Percentiles rank a stretch among this genome's conserved stretches.
Evolutionary conservation across 2,888 invertebrate genomes (phyloP).

Genomic region (Keiferia lycopersicella): DNA sequence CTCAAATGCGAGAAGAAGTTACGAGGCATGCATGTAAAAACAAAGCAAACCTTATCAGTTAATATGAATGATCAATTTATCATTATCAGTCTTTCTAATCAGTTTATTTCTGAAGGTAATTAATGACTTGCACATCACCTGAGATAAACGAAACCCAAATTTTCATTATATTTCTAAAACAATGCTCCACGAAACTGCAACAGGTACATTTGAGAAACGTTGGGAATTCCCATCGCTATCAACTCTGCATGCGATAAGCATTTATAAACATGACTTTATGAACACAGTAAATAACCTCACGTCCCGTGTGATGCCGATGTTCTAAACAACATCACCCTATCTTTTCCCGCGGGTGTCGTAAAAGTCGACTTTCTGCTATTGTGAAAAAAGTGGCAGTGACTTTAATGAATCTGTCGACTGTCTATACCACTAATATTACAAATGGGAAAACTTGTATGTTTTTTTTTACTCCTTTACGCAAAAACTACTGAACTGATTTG

Average conservation of each 20-base stretch:
- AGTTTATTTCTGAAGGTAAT: not conserved
- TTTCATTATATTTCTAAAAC: conserved; percentile 18
- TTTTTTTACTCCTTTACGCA: too few relatives aligned
- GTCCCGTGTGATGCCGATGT: conserved; percentile 81
- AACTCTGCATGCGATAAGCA: conserved; percentile 16
- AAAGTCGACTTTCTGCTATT: conserved; percentile 45
- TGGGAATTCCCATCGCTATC: conserved; percentile 21
- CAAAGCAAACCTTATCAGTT: not conserved
- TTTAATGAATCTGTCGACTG: not conserved
- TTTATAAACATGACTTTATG: conserved; percentile 17
- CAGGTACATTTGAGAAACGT: conserved; percentile 8
- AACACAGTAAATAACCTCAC: conserved; percentile 6
- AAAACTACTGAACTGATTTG: too few relatives aligned
- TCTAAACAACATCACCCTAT: conserved; percentile 78
- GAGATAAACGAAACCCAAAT: not conserved
- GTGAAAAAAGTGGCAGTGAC: too few relatives aligned
- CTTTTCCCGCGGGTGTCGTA: too few relatives aligned
- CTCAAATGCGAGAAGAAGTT: too few relatives aligned
- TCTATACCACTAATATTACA: too few relatives aligned
- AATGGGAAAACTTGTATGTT: too few relatives aligned
- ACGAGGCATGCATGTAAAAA: too few relatives aligned
- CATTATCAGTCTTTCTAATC: not conserved
- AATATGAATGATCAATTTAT: not conserved
- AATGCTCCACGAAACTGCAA: conserved; percentile 14
- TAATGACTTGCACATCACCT: not conserved